A percentile compares a stretch with the other conserved stretches of the same genome.
phyloP scores from a whole-genome alignment of 2,113 vertebrate genomes.

The Forbesichthys agassizii region DNA sequence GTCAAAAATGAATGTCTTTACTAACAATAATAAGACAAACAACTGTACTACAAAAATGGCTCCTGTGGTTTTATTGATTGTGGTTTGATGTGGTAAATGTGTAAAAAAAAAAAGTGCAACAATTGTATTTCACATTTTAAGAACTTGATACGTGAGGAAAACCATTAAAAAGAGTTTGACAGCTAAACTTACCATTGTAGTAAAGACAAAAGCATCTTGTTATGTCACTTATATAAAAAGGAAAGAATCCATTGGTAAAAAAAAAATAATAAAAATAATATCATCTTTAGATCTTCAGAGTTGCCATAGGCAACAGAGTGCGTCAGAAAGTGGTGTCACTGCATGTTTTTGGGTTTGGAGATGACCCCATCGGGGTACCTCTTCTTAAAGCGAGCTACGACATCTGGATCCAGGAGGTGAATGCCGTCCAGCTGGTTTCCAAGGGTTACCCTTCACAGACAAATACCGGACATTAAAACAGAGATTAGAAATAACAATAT shows the following conservation, averaged over 20 bases:
- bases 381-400: conserved; percentile 89
- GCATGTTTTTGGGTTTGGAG: conserved; percentile 87
- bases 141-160: background rate
- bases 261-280: conserved; percentile 26
- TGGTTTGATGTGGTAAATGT: background rate
- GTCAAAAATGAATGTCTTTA: conserved; percentile 23
- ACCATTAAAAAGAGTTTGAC: background rate
- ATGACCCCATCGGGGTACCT: conserved; percentile 90
- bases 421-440: conserved; percentile 93
- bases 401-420: conserved; percentile 89
- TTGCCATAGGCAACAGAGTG: background rate
- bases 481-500: background rate
- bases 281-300: background rate
- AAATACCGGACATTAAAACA: background rate
- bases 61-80: conserved; percentile 29
- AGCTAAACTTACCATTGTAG: conserved; percentile 3
- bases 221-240: conserved; percentile 29
- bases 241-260: conserved; percentile 20
- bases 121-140: background rate
- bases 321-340: conserved; percentile 37
- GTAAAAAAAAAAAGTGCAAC: background rate
- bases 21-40: conserved; percentile 37
- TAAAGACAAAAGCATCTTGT: background rate
- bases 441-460: conserved; percentile 83
- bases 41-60: conserved; percentile 15